Evolutionary conservation across 2,797 vertebrate genomes (phyloP), one percentile per base, ranked within the genome.

Genomic region (Notamacropus eugenii): DNA sequence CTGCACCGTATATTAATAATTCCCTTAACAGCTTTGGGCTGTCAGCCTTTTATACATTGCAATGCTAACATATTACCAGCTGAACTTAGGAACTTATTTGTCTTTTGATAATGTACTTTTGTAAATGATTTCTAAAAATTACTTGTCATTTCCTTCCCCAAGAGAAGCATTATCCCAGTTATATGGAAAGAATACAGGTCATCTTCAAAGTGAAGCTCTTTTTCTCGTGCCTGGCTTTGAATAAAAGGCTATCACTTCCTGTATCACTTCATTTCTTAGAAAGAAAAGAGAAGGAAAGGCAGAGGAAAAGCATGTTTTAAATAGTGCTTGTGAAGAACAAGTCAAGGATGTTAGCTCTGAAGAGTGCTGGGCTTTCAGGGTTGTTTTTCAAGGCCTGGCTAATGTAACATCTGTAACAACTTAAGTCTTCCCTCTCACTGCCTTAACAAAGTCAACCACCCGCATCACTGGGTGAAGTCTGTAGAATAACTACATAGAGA

Each of bases 11-110:
- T 0, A 0, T 29, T 91, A 96, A 96, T 98, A 98, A 97, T 94
- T 98, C 96, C 94, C 92, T 97, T 97, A 97, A 98, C 98, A 93
- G 93, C 67, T 97, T 95, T 98, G 94, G 98, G 94, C 56, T 97
- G 46, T 82, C 90, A 91, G 90, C 27, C 31, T 94, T 98, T 54
- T 96, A 91, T 95, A 96, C 0, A 0, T 13, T 93, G 90, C 92
- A 93, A 98, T 95, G 90, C 93, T 97, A 93, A 95, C 54, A 74
- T 55, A 95, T 96, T 93, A 40, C 92, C 97, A 91, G 52, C 28
- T 50, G 31, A 57, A 98, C 97, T 95, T 98, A 93, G 58, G 95
- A 96, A 98, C 92, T 93, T 98, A 97, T 92, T 97, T 97, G 93
- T 96, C 91, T 96, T 97, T 94, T 12, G 12, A 93, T 91, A 97